A percentile compares a stretch with the other conserved stretches of the same genome.
Conservation (phyloP, 2,797 vertebrate genomes). For the Dicrostonyx torquatus region DNA sequence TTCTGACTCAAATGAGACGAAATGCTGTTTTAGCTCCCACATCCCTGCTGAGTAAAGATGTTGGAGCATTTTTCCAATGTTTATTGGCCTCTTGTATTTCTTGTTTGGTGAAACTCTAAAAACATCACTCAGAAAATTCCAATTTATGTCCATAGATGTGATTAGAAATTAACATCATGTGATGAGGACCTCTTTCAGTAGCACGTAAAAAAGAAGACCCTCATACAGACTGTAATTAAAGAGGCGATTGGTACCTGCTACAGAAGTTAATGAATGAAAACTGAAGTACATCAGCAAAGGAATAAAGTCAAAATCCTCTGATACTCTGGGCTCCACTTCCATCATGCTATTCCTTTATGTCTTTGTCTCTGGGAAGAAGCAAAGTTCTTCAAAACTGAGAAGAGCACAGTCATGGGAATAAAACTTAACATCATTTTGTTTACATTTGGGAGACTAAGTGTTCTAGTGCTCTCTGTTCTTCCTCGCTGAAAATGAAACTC, state of each 20-base stretch:
- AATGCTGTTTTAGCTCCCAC: background rate
- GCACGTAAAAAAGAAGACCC: background rate
- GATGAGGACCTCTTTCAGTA: background rate
- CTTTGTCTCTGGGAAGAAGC: background rate
- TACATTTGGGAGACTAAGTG: conserved; percentile 29
- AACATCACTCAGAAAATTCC: background rate
- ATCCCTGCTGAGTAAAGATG: background rate
- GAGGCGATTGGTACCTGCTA: background rate
- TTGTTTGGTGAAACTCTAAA: background rate
- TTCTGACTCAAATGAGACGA: background rate
- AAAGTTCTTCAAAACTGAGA: background rate
- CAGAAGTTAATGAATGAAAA: background rate
- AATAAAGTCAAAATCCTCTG: background rate
- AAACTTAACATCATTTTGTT: background rate
- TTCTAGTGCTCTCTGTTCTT: background rate
- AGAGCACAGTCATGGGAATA: background rate
- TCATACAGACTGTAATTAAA: background rate
- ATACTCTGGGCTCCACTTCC: background rate
- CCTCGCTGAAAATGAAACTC: background rate
- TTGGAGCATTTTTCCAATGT: background rate
- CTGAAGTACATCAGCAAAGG: background rate
- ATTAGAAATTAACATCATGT: background rate
- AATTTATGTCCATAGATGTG: background rate
- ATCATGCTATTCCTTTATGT: background rate
- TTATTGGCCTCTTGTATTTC: background rate